Percentiles rank a stretch among this genome's conserved stretches.
phyloP scores from a whole-genome alignment of 2,113 vertebrate genomes.

The Chaetodon trifascialis region DNA sequence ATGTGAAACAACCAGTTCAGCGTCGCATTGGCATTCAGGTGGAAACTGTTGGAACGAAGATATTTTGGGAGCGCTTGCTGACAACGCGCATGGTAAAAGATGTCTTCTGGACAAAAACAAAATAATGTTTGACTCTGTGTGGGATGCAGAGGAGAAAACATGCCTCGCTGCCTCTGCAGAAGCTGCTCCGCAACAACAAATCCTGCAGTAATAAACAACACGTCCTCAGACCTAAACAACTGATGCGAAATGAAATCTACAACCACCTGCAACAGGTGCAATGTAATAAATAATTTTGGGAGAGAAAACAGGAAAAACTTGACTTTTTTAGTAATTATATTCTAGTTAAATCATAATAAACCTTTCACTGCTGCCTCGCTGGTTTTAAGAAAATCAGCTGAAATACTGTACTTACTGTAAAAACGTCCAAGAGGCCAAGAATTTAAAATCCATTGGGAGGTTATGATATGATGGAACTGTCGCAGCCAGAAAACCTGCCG shows the following conservation, averaged over 20 bases:
- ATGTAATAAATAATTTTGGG: too few species aligned
- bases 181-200: not conserved
- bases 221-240: too few species aligned
- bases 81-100: not conserved
- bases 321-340: too few species aligned
- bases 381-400: slow-evolving; percentile 2
- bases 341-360: not conserved
- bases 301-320: too few species aligned
- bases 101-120: slow-evolving; percentile 13
- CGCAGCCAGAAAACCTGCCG: slow-evolving; percentile 21
- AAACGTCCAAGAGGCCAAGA: slow-evolving; percentile 13
- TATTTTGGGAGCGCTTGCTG: not conserved
- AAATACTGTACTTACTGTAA: slow-evolving; percentile 4
- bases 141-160: not conserved
- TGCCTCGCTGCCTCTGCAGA: not conserved
- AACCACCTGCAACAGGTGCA: too few species aligned
- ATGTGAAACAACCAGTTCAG: not conserved
- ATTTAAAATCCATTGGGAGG: slow-evolving; percentile 31
- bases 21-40: not conserved
- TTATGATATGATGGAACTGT: slow-evolving; percentile 27
- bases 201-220: not conserved
- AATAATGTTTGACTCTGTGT: not conserved
- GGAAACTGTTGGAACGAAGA: too few species aligned
- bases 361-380: not conserved
- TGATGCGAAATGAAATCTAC: too few species aligned